Evolutionary conservation across 2,113 vertebrate genomes (phyloP), one percentile per base, ranked within the genome.

Genomic region (Tetraodon nigroviridis): DNA sequence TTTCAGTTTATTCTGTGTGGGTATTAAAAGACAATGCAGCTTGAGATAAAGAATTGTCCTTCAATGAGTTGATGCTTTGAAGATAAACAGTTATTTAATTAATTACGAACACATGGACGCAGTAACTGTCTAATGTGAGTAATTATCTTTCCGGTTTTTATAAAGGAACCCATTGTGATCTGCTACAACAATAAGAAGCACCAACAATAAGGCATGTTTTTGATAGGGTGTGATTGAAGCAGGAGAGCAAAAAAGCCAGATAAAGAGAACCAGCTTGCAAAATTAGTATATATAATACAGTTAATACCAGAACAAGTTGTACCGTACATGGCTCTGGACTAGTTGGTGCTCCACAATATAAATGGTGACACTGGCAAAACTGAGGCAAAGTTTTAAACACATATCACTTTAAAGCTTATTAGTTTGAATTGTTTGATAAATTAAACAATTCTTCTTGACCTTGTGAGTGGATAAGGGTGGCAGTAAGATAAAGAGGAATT

Each of bases 221-320:
- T 76, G 79, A 59, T 13, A 47, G 58, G 68, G 62, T 71, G 67
- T 70, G 71, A 79, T 78, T 84, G 68, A 76, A 76, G 81, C 66
- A 73, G 54, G 58, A 52, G 69, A 73, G 78, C 67, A 79, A 80
- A 79, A 58, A 62, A 69, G 56, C 51, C 52, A 64, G 67, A 78
- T 73, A 73, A 84, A 80, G 73, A 81, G 73, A 77, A 82, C 77
- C 84, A 82, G 80, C 72, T 83, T 82, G 74, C 58, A 46, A 15
- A 72, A 76, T 62, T 3, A 27, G 37, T 73, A 64, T 18, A 40
- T 64, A 63, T 49, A 50, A 71, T 64, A 61, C 54, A 68, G 54
- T 49, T 32, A 60, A 64, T 73, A 58, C 73, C 60, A 76, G 61
- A 81, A 73, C 50, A 55, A 69, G 67, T 57, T 53, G 47, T 63